Conservation (phyloP, 2,888 invertebrate genomes). For the Ferrisia virgata region DNA sequence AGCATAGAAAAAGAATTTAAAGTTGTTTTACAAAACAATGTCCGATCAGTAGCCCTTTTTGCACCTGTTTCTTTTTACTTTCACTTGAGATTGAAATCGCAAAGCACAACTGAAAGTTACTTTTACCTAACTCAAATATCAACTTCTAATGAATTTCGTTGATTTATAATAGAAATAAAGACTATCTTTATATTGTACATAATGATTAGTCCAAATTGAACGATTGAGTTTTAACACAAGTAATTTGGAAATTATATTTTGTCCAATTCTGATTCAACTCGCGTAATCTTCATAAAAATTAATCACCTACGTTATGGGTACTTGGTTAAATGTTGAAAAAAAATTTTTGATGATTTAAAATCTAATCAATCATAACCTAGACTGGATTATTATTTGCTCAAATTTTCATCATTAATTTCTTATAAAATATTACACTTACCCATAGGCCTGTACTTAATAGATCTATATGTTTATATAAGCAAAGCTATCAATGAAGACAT, state of each 20-base stretch:
- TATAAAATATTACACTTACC: no score
- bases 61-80: constrained; percentile 27
- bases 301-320: not conserved
- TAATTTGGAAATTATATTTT: not conserved
- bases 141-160: not conserved
- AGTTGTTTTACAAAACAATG: constrained; percentile 25
- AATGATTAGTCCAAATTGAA: not conserved
- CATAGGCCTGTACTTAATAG: no score
- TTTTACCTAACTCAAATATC: not conserved
- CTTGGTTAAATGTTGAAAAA: not conserved
- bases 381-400: no score
- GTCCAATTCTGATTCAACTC: not conserved
- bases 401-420: no score
- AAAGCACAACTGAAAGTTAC: constrained; percentile 18
- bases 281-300: not conserved
- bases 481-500: not conserved
- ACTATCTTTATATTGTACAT: not conserved
- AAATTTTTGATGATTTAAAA: not conserved
- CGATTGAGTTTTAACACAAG: not conserved
- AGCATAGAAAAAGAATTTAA: not conserved
- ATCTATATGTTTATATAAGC: no score
- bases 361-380: no score
- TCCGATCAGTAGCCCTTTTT: not conserved
- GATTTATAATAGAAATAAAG: not conserved
- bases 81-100: constrained; percentile 16